Conservation (phyloP, 2,797 vertebrate genomes). For the Melopsittacus undulatus region DNA sequence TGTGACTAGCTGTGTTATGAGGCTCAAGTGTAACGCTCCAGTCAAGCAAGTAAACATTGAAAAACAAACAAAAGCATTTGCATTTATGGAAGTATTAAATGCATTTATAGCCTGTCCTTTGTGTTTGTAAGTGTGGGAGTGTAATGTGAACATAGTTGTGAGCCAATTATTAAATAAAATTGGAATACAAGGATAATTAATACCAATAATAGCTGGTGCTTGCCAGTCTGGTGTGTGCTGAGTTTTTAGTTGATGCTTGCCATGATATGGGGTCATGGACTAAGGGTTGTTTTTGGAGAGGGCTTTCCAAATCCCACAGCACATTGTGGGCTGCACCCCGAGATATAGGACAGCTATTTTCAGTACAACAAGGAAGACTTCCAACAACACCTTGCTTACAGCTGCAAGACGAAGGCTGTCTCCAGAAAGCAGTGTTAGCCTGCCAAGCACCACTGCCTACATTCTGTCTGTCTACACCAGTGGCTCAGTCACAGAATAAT, state of each 20-base stretch:
- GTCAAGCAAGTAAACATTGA: conserved; percentile 63
- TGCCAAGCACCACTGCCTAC: neutral
- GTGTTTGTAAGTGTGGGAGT: neutral
- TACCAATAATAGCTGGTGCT: neutral
- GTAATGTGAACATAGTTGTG: neutral
- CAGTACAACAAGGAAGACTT: neutral
- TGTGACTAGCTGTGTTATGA: conserved; percentile 30
- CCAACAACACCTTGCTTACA: neutral
- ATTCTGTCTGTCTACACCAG: neutral
- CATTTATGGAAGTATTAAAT: conserved; percentile 14
- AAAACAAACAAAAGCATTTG: conserved; percentile 60
- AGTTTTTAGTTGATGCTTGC: neutral
- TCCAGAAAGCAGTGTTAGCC: neutral
- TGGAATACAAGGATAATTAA: neutral
- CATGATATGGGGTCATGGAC: neutral
- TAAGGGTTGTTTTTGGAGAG: neutral
- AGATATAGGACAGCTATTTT: neutral
- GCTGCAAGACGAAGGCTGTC: neutral
- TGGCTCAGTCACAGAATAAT: neutral
- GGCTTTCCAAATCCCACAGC: neutral
- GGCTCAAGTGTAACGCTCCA: conserved; percentile 38
- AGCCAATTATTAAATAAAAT: neutral
- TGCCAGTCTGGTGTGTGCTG: neutral
- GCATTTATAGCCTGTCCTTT: conserved; percentile 19
- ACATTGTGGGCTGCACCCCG: rapidly evolving